A percentile compares a stretch with the other conserved stretches of the same genome.
Conservation (phyloP, 2,888 invertebrate species). For the Automeris io region DNA sequence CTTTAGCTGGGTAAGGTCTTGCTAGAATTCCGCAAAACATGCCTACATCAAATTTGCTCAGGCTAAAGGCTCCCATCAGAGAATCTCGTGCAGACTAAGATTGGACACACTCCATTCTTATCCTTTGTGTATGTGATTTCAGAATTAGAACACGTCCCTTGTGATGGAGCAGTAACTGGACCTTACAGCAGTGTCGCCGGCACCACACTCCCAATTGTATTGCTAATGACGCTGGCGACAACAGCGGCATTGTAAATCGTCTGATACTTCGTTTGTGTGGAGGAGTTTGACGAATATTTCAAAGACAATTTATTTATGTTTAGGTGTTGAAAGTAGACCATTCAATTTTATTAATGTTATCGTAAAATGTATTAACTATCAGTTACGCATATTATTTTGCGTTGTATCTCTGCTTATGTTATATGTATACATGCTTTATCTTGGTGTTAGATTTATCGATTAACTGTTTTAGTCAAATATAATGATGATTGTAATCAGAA, state of each 20-base stretch:
- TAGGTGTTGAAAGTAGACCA: conserved; percentile 18
- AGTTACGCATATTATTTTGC: not conserved
- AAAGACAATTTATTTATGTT: conserved; percentile 12
- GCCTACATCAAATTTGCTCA: too few species aligned
- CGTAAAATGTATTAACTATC: not conserved
- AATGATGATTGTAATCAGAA: not conserved
- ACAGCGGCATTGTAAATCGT: conserved; percentile 56
- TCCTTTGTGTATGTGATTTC: too few species aligned
- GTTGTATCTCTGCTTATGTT: not conserved
- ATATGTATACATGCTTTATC: not conserved
- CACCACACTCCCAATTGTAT: conserved; percentile 54
- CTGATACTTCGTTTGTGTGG: conserved; percentile 10
- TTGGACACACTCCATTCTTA: too few species aligned
- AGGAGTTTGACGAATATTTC: too few species aligned
- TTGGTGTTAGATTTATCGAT: not conserved
- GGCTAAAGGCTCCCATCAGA: too few species aligned
- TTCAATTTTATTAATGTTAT: conserved; percentile 19
- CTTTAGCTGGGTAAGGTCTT: too few species aligned
- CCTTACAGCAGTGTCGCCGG: conserved; percentile 70
- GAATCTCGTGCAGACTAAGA: too few species aligned
- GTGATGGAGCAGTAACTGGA: conserved; percentile 69
- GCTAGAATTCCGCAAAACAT: too few species aligned
- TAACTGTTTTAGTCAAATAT: not conserved
- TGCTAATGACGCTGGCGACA: conserved; percentile 63
- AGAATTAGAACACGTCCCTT: conserved; percentile 68